phyloP scores from a whole-genome alignment of 2,888 invertebrate species.

The Volucella bombylans region DNA sequence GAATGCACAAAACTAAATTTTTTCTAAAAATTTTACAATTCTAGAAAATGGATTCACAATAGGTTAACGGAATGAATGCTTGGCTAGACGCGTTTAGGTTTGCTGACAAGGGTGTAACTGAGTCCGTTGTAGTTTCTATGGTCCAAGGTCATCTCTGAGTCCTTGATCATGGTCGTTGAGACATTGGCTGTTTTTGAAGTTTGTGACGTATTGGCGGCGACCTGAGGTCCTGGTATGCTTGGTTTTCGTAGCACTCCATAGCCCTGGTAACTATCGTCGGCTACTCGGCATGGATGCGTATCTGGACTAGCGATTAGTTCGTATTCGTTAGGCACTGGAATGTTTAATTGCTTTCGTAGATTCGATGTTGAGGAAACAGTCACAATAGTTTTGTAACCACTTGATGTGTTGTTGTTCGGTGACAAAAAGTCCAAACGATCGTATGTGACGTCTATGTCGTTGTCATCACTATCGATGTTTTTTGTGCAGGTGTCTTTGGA shows the following conservation, averaged over 20 bases:
- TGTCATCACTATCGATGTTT: slow-evolving; percentile 80
- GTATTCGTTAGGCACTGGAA: slow-evolving; percentile 87
- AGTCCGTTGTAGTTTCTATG: slow-evolving; percentile 89
- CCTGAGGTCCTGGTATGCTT: slow-evolving; percentile 84
- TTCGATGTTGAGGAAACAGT: slow-evolving; percentile 84
- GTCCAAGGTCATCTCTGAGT: slow-evolving; percentile 83
- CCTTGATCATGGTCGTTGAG: slow-evolving; percentile 74
- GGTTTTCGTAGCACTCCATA: slow-evolving; percentile 90
- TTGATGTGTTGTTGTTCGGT: slow-evolving; percentile 87
- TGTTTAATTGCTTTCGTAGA: slow-evolving; percentile 77
- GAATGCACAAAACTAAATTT: slow-evolving; percentile 20
- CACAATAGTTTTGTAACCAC: slow-evolving; percentile 88
- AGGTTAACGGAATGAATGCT: slow-evolving; percentile 22
- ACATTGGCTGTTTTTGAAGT: slow-evolving; percentile 53
- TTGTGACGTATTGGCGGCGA: slow-evolving; percentile 80
- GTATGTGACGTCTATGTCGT: slow-evolving; percentile 85
- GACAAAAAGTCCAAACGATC: slow-evolving; percentile 92
- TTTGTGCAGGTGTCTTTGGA: slow-evolving; percentile 76
- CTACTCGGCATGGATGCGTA: slow-evolving; percentile 88
- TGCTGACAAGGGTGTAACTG: slow-evolving; percentile 92
- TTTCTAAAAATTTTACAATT: slow-evolving; percentile 15
- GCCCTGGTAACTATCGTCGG: slow-evolving; percentile 91
- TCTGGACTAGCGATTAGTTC: slow-evolving; percentile 87
- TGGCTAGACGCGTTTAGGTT: slow-evolving; percentile 90
- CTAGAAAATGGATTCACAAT: slow-evolving; percentile 43